These are phyloP conservation scores for Platyscapa corneri DNA, from an alignment of 1,140 invertebrate genomes.

Conservation along the genomic window DNA sequence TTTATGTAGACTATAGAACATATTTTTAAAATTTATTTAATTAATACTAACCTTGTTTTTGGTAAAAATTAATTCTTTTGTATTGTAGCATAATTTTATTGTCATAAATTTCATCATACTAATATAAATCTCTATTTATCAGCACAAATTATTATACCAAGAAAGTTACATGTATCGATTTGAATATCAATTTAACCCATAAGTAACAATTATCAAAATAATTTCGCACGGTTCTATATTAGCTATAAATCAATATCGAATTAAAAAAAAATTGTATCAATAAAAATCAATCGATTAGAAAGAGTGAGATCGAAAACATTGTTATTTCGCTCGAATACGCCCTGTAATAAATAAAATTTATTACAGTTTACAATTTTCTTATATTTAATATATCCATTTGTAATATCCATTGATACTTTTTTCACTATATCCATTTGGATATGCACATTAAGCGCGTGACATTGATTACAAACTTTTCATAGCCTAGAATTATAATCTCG, in stretches of 20 bases:
- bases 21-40: too few relatives aligned
- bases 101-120: too few relatives aligned
- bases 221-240: constrained; percentile 31
- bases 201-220: constrained; percentile 12
- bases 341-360: constrained; percentile 49
- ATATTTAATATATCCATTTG: background rate
- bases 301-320: background rate
- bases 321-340: constrained; percentile 49
- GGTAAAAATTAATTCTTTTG: too few relatives aligned
- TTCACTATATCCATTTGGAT: background rate
- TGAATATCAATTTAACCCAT: constrained; percentile 41
- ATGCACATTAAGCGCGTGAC: constrained; percentile 25
- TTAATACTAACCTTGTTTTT: too few relatives aligned
- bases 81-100: too few relatives aligned
- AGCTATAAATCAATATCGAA: background rate
- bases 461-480: constrained; percentile 53
- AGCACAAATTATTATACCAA: constrained; percentile 22
- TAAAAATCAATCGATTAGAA: constrained; percentile 49
- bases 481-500: background rate
- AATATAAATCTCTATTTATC: too few relatives aligned
- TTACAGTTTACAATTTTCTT: constrained; percentile 12
- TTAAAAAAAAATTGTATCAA: constrained; percentile 24
- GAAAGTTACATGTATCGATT: constrained; percentile 1
- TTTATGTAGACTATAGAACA: too few relatives aligned
- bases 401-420: background rate